Conservation (phyloP, 2,888 invertebrate genomes). For the Congeria kusceri region DNA sequence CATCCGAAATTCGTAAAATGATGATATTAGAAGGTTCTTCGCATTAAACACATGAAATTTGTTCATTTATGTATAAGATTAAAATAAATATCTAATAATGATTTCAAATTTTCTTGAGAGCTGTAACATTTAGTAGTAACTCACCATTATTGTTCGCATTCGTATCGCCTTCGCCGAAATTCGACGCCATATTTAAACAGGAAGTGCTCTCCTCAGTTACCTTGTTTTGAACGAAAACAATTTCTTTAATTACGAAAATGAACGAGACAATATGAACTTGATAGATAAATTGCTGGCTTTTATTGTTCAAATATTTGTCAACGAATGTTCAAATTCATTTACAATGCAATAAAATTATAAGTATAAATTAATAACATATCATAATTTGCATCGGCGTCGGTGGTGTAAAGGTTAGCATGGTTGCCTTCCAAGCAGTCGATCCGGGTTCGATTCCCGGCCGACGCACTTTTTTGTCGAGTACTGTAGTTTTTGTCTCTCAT, state of each 20-base stretch:
- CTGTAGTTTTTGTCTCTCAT: neutral
- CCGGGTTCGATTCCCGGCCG: constrained; percentile 10
- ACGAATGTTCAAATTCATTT: no score
- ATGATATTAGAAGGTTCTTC: neutral
- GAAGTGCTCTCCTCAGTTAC: constrained; percentile 23
- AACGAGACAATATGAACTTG: no score
- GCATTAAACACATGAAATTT: neutral
- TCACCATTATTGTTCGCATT: constrained; percentile 52
- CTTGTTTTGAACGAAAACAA: neutral
- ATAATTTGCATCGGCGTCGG: neutral
- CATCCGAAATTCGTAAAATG: neutral
- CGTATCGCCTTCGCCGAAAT: constrained; percentile 47
- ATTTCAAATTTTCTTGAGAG: neutral
- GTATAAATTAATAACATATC: no score
- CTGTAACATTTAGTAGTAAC: neutral
- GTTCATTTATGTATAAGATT: neutral
- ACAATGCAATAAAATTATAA: no score
- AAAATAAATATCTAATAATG: neutral
- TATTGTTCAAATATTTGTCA: no score
- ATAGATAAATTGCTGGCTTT: no score
- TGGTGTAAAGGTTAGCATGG: constrained; percentile 11
- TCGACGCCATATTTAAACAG: constrained; percentile 67
- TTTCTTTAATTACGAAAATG: neutral
- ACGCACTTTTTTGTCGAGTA: neutral
- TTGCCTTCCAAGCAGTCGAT: constrained; percentile 13